Evolutionary conservation across 2,888 invertebrate genomes (phyloP), one percentile per base, ranked within the genome.

Genomic region (Elegia similella): DNA sequence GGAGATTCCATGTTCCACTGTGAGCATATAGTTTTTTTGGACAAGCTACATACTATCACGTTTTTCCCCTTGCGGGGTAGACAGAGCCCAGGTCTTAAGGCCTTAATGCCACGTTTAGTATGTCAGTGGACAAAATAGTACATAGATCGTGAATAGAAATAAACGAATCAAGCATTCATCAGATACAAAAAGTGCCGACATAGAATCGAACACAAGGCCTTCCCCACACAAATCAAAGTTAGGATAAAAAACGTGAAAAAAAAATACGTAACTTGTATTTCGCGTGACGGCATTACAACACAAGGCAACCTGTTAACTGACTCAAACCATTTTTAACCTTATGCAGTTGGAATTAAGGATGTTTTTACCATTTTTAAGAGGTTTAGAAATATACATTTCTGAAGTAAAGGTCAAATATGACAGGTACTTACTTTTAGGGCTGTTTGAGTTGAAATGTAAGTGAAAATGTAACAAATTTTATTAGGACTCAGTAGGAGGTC

Each of bases 211-310:
- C 13, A 47, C 47, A 48, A 48, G 48, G 48, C 30, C 30, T 48
- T 48, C 30, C 48, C 13, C 30, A 29, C 48, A 30, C 44, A 44
- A 44, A 44, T 44, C 43, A 43, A 43, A 43, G 5, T 43, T 23
- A 23, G 23, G 23, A 15, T 16, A 43, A 43, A 43, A 43, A 43
- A 47, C n/a, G 29, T n/a, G 29, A 29, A 32, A 48, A 48, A 48
- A 48, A 48, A 30, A 30, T n/a, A 15, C 48, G 48, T 32, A 48
- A 48, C 48, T 30, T 32, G 48, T 15, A 32, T 48, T 48, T 48
- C 32, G 48, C 48, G 48, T 48, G 48, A 48, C 48, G 48, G 30
- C 1, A 29, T 29, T 47, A 13, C 47, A 46, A 46, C 46, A 47
- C 47, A 47, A 47, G 47, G 47, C 29, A 23, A 47, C 1, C 7